Conservation (phyloP, 2,888 invertebrate genomes). For the Leucophora obtusa region DNA sequence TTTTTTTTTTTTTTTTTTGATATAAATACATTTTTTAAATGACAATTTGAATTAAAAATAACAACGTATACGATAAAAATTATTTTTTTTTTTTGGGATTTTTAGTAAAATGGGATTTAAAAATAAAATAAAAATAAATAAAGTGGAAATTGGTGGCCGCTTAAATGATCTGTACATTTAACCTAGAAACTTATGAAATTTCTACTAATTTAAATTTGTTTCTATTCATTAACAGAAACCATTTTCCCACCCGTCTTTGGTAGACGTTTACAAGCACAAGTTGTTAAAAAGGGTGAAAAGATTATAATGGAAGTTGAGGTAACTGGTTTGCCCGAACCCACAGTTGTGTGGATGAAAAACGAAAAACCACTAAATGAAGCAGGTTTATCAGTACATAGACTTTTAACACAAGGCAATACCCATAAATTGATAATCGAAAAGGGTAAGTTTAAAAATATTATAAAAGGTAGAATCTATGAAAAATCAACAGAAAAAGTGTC, state of each 20-base stretch:
- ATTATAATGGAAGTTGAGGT: conserved; percentile 88
- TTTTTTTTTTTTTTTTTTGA: too few relatives aligned
- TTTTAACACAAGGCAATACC: conserved; percentile 84
- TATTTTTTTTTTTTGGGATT: too few relatives aligned
- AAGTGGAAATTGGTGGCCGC: too few relatives aligned
- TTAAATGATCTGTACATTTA: too few relatives aligned
- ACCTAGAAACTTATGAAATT: too few relatives aligned
- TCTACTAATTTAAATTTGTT: not conserved
- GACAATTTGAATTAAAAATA: too few relatives aligned
- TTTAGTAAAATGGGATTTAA: too few relatives aligned
- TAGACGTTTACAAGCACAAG: conserved; percentile 86
- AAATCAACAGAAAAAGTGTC: too few relatives aligned
- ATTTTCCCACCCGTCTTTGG: conserved; percentile 90
- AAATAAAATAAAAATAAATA: too few relatives aligned
- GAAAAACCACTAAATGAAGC: conserved; percentile 82
- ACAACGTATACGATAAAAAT: too few relatives aligned
- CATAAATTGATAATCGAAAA: conserved; percentile 86
- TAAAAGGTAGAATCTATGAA: too few relatives aligned
- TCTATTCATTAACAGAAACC: conserved; percentile 81
- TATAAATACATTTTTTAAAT: too few relatives aligned
- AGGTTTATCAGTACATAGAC: conserved; percentile 80
- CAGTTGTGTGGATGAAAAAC: conserved; percentile 87
- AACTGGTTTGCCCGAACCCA: conserved; percentile 87
- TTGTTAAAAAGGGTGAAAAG: conserved; percentile 85
- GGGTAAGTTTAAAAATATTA: conserved; percentile 78